Evolutionary conservation across 1,140 invertebrate species (phyloP), one percentile per base, ranked within the genome.

Genomic region (Saxidomus purpurata): DNA sequence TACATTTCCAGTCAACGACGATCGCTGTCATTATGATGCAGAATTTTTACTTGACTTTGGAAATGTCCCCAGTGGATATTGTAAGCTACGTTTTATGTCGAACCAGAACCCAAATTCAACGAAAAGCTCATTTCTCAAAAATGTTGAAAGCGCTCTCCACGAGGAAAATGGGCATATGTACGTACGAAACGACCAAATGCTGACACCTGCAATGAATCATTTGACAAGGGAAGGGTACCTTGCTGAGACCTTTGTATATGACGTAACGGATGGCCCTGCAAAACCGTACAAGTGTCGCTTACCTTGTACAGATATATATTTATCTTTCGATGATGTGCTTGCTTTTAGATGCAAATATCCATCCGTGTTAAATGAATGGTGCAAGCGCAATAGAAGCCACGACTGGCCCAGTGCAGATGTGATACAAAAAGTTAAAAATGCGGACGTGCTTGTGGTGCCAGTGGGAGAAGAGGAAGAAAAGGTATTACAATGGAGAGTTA

Each of bases 401-500:
- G 34, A 67, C 13, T 86, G 83, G 83, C 83, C 83, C 22, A n/a
- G 17, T 36, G 15, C 2, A 13, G 47, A 74, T 31, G 15, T 49
- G 1, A 40, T 86, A 8, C 13, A 76, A 38, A 25, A 36, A 49
- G 63, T 76, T 1, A 40, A n/a, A 69, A 17, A 15, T 47, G 4
- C 76, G n/a, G 61, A 55, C 15, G 28, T 43, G 11, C 49, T 52
- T 59, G 67, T 76, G 17, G 67, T 76, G 22, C 83, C 83, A 2
- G 52, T 76, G 19, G 83, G 83, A 4, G 34, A 34, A 11, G 47
- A 28, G 49, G 47, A n/a, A 55, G 38, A 74, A 38, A 25, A 74
- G 28, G 22, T n/a, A 19, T n/a, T 86, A 25, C 67, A 86, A 40
- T 86, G 83, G 83, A 52, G 83, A 40, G 76, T 86, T 15, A 59